These are phyloP conservation scores for Globicephala melas DNA, from an alignment of 2,113 vertebrate genomes.

Conservation along the genomic window DNA sequence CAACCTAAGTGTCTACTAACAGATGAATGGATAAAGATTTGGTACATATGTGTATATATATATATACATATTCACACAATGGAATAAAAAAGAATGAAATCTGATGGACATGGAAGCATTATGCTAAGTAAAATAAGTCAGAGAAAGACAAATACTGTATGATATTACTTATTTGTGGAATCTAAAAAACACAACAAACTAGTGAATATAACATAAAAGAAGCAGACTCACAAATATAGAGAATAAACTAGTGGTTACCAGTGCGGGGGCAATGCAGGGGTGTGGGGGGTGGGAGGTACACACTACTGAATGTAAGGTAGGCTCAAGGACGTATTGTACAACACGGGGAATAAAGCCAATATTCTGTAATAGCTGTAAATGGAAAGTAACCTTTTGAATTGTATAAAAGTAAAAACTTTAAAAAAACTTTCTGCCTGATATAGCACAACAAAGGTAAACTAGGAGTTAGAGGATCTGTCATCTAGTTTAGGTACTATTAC, in stretches of 20 bases:
- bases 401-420: background rate
- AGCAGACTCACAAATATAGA: background rate
- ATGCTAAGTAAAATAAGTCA: background rate
- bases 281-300: background rate
- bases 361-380: background rate
- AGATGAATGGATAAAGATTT: background rate
- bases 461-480: background rate
- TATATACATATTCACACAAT: background rate
- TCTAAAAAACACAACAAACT: background rate
- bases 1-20: too few relatives aligned
- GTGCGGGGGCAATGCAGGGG: background rate
- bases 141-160: background rate
- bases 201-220: background rate
- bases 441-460: background rate
- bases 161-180: background rate
- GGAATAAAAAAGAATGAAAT: background rate
- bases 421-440: background rate
- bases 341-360: background rate
- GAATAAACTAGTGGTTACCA: background rate
- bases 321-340: background rate
- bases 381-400: background rate
- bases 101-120: background rate
- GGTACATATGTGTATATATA: background rate
- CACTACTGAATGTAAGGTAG: background rate
- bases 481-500: background rate